These are phyloP conservation scores for Phymanthus crucifer DNA, from an alignment of 92 coral and sea anemone genomes.

Conservation along the genomic window DNA sequence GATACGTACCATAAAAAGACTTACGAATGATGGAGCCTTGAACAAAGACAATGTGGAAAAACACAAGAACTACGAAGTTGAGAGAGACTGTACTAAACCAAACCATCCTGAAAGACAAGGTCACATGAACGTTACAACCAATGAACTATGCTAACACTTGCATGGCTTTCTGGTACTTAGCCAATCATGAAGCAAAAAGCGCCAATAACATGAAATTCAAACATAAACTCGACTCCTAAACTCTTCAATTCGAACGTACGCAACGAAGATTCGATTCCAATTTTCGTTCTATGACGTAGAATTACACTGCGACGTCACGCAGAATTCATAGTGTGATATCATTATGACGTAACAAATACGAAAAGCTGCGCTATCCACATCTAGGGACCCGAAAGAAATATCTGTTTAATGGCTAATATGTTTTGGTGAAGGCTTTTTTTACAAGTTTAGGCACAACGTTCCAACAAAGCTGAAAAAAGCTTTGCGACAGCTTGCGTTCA, in stretches of 20 bases:
- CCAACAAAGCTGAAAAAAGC: no score
- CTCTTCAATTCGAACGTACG: no score
- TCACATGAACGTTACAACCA: background rate
- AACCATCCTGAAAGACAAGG: constrained; percentile 4
- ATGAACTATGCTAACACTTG: background rate
- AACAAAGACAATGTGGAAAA: background rate
- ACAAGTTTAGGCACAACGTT: no score
- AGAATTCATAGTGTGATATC: background rate
- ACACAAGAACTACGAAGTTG: background rate
- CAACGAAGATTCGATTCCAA: background rate
- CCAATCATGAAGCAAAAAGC: no score
- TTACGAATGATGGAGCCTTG: background rate
- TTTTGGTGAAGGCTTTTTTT: no score
- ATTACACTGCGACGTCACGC: background rate
- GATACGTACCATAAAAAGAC: background rate
- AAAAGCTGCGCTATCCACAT: no score
- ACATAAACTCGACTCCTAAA: no score
- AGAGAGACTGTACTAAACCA: background rate
- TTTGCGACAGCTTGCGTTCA: no score
- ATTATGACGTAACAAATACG: background rate
- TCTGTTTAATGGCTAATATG: no score
- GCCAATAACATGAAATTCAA: no score
- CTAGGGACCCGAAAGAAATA: no score
- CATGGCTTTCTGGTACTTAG: background rate
- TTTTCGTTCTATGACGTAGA: background rate